A percentile compares a stretch with the other conserved stretches of the same genome.
These are phyloP conservation scores for Perccottus glenii DNA, from an alignment of 2,113 vertebrate genomes.

Conservation along the genomic window DNA sequence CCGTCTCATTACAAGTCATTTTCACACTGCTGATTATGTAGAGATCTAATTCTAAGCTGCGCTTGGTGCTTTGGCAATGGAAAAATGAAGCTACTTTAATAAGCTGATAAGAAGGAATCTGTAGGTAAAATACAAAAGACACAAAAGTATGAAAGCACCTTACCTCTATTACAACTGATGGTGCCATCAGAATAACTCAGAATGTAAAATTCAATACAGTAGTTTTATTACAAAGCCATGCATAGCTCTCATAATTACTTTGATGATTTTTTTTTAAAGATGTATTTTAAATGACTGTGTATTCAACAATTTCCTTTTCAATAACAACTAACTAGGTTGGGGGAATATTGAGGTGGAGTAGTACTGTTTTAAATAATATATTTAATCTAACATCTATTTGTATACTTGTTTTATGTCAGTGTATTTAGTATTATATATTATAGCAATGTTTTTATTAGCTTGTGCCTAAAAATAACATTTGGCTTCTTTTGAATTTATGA, in stretches of 20 bases:
- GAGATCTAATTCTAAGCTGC: conserved; percentile 6
- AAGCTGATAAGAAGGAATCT: background rate
- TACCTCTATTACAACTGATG: too few species aligned
- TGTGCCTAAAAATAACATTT: too few species aligned
- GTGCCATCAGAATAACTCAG: background rate
- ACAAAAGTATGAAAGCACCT: too few species aligned
- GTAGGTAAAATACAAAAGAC: background rate
- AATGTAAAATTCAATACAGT: background rate
- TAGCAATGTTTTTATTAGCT: too few species aligned
- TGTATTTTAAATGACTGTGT: conserved; percentile 9
- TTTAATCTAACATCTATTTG: background rate
- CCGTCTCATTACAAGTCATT: conserved; percentile 7
- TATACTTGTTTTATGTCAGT: too few species aligned
- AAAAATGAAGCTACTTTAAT: background rate
- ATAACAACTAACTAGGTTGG: background rate
- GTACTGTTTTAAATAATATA: background rate
- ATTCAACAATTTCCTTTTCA: conserved; percentile 6
- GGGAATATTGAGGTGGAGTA: background rate
- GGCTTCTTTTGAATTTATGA: background rate
- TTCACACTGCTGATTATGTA: conserved; percentile 10
- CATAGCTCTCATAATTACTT: background rate
- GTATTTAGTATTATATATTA: too few species aligned
- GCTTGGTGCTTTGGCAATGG: background rate
- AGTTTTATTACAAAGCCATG: conserved; percentile 4
- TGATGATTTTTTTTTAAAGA: conserved; percentile 7